Evolutionary conservation across 1,140 invertebrate genomes (phyloP), one percentile per base, ranked within the genome.

Genomic region (Procambarus virginalis): DNA sequence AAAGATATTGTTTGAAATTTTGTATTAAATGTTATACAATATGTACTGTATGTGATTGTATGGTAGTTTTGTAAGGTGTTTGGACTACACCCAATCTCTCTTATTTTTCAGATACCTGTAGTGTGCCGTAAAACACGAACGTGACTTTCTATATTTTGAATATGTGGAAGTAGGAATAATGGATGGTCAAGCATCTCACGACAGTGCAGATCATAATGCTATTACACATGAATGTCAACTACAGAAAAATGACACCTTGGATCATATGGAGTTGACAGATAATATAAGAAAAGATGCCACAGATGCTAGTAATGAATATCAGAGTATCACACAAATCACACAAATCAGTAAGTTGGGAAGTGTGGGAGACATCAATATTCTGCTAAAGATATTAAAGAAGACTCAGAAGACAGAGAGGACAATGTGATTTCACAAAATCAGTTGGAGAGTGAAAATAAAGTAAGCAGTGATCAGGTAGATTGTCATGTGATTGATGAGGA

Each of bases 141-240:
- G 60, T 73, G 34, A 8, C 68, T 4, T 34, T 9, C 0, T 73
- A 73, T 34, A 73, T 73, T 68, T 34, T 73, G n/a, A 73, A 34
- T 4, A 73, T 73, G 68, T 73, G n/a, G 22, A 22, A 73, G 22
- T 10, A 34, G 68, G n/a, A 22, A 10, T 73, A 73, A 73, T 73
- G 68, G 68, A 73, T 8, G 22, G 68, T 12, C 0, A 10, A 73
- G 5, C 2, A 34, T 34, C 68, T 8, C 68, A 34, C 14, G 10
- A 20, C 20, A 73, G 22, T 34, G 10, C 8, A 73, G 68, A 34
- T 73, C n/a, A 34, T 17, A 17, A 17, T 73, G 34, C 34, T 34
- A n/a, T 73, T 73, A 73, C 22, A 73, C n/a, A 22, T 73, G 68
- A n/a, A 34, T 73, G 68, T 73, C 68, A 73, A n/a, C n/a, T 4